Evolutionary conservation across 2,888 invertebrate species (phyloP).

Genomic region (Deilephila porcellus): DNA sequence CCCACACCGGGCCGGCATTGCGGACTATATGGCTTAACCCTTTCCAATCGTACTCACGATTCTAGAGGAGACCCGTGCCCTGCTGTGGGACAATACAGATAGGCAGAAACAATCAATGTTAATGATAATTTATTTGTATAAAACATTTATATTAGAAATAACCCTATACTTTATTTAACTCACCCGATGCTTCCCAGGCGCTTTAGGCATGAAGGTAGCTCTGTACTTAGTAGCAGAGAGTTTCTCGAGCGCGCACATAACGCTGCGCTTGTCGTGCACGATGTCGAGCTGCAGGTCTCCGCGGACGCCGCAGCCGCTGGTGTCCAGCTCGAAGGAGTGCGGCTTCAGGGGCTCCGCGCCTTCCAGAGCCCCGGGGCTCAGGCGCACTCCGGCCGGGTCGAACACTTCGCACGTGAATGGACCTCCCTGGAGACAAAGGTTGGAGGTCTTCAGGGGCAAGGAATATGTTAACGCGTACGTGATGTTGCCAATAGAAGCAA

Average conservation of each 20-base stretch:
- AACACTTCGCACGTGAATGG: slow-evolving; percentile 98
- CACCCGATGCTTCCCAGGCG: slow-evolving; percentile 91
- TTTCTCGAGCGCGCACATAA: slow-evolving; percentile 92
- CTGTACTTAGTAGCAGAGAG: slow-evolving; percentile 90
- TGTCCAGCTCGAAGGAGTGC: slow-evolving; percentile 91
- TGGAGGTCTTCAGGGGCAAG: too few relatives aligned
- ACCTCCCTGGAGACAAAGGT: slow-evolving; percentile 88
- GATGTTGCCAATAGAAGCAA: too few relatives aligned
- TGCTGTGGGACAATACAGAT: too few relatives aligned
- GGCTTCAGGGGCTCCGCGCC: slow-evolving; percentile 94
- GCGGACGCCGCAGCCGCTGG: slow-evolving; percentile 87
- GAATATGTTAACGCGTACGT: too few relatives aligned
- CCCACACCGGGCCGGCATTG: too few relatives aligned
- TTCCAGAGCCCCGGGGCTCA: slow-evolving; percentile 88
- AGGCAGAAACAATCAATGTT: too few relatives aligned
- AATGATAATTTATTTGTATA: not conserved
- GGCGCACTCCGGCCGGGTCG: slow-evolving; percentile 95
- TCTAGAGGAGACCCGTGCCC: too few relatives aligned
- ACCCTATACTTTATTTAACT: slow-evolving; percentile 38
- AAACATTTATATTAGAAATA: not conserved
- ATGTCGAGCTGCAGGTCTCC: slow-evolving; percentile 96
- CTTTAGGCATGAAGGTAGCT: slow-evolving; percentile 91
- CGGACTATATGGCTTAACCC: too few relatives aligned
- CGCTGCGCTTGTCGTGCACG: slow-evolving; percentile 94
- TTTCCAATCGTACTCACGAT: too few relatives aligned